phyloP scores from a whole-genome alignment of 2,113 vertebrate species.

The Vombatus ursinus region DNA sequence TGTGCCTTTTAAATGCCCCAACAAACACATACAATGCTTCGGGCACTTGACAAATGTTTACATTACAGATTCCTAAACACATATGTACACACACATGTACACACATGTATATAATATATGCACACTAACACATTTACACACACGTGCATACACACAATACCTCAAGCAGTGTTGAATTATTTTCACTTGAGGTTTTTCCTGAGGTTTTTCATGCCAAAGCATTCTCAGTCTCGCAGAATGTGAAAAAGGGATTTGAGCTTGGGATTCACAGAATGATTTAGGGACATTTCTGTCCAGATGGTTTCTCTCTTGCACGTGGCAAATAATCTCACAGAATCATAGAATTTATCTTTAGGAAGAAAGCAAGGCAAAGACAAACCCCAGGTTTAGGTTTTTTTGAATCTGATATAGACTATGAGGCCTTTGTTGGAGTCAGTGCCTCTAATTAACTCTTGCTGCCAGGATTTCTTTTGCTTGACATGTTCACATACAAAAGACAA shows the following conservation, averaged over 20 bases:
- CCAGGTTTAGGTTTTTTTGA: background rate
- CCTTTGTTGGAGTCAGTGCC: conserved; percentile 26
- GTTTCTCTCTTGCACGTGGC: background rate
- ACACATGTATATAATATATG: background rate
- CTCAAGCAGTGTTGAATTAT: background rate
- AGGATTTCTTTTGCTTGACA: conserved; percentile 64
- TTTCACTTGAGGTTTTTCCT: background rate
- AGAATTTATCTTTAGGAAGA: background rate
- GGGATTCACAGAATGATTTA: background rate
- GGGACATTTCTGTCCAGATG: background rate
- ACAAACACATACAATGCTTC: background rate
- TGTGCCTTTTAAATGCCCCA: background rate
- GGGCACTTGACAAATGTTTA: background rate
- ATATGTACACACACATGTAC: background rate
- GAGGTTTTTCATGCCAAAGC: background rate
- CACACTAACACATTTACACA: background rate
- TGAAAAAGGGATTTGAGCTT: background rate
- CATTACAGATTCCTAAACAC: background rate
- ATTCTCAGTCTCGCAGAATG: background rate
- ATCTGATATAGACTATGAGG: conserved; percentile 49
- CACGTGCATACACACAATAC: background rate
- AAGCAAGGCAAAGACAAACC: background rate
- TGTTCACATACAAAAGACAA: conserved; percentile 56
- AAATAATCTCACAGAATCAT: background rate
- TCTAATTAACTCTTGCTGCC: conserved; percentile 57